These are phyloP conservation scores for Oscheius sp. DNA, from an alignment of 2,888 invertebrate genomes.

Conservation along the genomic window DNA sequence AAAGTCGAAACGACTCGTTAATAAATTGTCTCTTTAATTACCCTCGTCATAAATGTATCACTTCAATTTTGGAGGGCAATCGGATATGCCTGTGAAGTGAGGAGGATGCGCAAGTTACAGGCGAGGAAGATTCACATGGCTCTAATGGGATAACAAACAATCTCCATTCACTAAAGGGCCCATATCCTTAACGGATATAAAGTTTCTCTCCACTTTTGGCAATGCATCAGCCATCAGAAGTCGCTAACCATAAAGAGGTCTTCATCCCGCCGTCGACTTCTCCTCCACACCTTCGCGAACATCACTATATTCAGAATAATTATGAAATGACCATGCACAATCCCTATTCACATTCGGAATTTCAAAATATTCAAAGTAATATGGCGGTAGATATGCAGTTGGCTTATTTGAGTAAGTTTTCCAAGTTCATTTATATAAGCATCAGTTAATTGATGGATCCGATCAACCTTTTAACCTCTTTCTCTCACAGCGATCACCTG, in stretches of 20 bases:
- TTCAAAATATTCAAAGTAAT: constrained; percentile 11
- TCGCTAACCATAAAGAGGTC: constrained; percentile 12
- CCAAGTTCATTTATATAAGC: too few species aligned
- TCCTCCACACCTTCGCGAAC: background rate
- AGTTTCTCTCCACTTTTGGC: constrained; percentile 25
- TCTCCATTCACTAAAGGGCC: constrained; percentile 7
- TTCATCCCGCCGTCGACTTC: constrained; percentile 17
- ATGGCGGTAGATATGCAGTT: constrained; percentile 36
- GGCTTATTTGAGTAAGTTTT: constrained; percentile 34
- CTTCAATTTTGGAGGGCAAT: constrained; percentile 5
- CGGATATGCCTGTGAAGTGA: constrained; percentile 36
- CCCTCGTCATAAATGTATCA: background rate
- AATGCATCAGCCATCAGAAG: constrained; percentile 29
- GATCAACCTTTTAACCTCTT: too few species aligned
- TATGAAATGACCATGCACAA: constrained; percentile 19
- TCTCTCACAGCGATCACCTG: too few species aligned
- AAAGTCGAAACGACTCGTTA: too few species aligned
- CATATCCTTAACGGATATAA: constrained; percentile 34
- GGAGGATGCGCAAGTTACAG: constrained; percentile 33
- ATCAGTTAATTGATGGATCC: too few species aligned
- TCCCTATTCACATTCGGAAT: constrained; percentile 12
- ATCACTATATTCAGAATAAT: background rate
- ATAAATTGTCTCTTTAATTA: background rate
- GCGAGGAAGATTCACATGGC: constrained; percentile 14
- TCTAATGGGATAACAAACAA: constrained; percentile 37